phyloP scores from a whole-genome alignment of 2,888 invertebrate genomes.

The Temnothorax rugatulus region DNA sequence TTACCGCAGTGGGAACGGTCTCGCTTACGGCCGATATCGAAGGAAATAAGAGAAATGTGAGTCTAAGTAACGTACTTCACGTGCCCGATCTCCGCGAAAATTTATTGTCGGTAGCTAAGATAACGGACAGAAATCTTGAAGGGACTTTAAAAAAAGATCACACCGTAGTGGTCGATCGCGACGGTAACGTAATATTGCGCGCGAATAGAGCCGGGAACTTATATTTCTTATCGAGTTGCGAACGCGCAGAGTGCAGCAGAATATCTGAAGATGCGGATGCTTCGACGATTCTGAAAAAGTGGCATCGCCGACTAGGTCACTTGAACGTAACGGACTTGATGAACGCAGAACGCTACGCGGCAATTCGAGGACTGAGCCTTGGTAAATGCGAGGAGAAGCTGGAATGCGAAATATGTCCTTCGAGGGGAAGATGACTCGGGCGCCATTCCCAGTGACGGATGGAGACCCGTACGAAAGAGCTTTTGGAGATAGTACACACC shows the following conservation, averaged over 20 bases:
- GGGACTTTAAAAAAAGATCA: conserved; percentile 36
- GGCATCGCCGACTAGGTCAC: conserved; percentile 41
- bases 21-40: not conserved
- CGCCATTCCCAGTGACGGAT: not conserved
- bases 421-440: conserved; percentile 39
- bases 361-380: not conserved
- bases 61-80: conserved; percentile 43
- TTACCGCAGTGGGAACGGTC: conserved; percentile 41
- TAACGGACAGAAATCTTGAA: conserved; percentile 48
- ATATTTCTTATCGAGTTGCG: conserved; percentile 7
- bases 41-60: conserved; percentile 5
- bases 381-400: not conserved
- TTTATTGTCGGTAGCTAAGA: conserved; percentile 58
- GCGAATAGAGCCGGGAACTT: conserved; percentile 29
- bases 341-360: not conserved
- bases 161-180: conserved; percentile 13
- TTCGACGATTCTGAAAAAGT: not conserved
- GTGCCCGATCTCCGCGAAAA: conserved; percentile 60
- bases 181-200: conserved; percentile 31
- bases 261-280: not conserved
- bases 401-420: conserved; percentile 15
- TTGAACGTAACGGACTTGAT: conserved; percentile 5
- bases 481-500: not conserved
- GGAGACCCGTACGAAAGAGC: not conserved
- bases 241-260: not conserved